Conservation (phyloP, 2,113 vertebrate genomes). For the Tonatia bakeri region DNA sequence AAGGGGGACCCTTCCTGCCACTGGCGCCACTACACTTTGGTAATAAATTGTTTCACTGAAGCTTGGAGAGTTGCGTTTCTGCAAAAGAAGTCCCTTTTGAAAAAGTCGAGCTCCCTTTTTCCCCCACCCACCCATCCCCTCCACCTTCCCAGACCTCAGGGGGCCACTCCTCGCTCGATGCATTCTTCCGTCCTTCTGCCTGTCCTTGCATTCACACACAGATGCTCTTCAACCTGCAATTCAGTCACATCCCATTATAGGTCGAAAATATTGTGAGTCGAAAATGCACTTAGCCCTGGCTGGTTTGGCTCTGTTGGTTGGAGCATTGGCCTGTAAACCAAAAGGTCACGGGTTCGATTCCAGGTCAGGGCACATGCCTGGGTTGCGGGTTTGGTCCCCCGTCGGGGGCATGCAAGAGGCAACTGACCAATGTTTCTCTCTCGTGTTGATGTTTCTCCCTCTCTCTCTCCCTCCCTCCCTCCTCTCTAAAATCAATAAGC, state of each 20-base stretch:
- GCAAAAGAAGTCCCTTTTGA: not conserved
- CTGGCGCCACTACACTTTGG: not conserved
- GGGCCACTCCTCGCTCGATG: too few species aligned
- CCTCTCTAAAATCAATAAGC: too few species aligned
- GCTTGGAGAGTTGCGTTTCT: not conserved
- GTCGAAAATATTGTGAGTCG: not conserved
- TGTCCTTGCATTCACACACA: too few species aligned
- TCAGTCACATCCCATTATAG: not conserved
- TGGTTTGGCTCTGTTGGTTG: not conserved
- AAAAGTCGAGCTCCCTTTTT: not conserved
- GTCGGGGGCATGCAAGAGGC: too few species aligned
- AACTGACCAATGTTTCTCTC: too few species aligned
- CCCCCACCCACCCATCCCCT: not conserved
- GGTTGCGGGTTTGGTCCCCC: too few species aligned
- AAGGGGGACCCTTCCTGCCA: not conserved
- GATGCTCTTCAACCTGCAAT: not conserved
- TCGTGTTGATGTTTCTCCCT: too few species aligned
- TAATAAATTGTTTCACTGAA: conserved; percentile 60
- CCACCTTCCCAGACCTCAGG: too few species aligned
- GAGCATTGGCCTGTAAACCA: not conserved
- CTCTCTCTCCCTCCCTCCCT: too few species aligned
- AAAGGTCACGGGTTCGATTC: not conserved
- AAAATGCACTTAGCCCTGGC: not conserved
- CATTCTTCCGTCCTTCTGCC: too few species aligned
- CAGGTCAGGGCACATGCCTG: not conserved